These are phyloP conservation scores for Bimastos eiseni DNA, from an alignment of 2,888 invertebrate genomes.

Conservation along the genomic window DNA sequence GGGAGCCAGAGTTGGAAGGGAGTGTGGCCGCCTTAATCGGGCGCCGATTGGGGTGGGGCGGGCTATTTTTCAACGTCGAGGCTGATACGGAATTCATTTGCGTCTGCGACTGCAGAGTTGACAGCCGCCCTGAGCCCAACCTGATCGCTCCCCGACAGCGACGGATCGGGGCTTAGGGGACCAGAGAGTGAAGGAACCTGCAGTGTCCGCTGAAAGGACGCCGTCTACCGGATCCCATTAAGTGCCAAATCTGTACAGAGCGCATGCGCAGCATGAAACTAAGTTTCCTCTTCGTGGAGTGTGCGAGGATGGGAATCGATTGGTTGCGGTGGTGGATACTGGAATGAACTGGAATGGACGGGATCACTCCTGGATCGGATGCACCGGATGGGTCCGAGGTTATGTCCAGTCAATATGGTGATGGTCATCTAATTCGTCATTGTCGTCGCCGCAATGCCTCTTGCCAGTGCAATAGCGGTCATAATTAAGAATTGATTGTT, in stretches of 20 bases:
- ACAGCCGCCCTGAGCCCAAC: constrained; percentile 5
- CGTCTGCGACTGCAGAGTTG: background rate
- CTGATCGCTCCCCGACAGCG: background rate
- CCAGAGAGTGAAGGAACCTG: background rate
- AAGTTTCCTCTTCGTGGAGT: background rate
- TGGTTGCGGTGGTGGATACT: background rate
- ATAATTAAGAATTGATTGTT: background rate
- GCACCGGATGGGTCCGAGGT: background rate
- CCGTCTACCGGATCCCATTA: constrained; percentile 13
- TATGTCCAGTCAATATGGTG: background rate
- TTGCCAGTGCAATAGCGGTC: background rate
- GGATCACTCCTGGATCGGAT: background rate
- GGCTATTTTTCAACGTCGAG: background rate
- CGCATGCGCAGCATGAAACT: background rate
- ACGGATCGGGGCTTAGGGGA: background rate
- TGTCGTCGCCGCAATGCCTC: background rate
- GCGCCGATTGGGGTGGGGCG: background rate
- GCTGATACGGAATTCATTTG: background rate
- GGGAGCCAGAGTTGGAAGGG: background rate
- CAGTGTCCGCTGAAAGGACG: background rate
- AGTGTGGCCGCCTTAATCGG: background rate
- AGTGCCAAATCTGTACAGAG: constrained; percentile 4
- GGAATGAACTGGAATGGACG: background rate
- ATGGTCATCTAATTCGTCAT: background rate
- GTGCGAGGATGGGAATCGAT: background rate